These are phyloP conservation scores for Cryptotis parvus DNA, from an alignment of 2,113 vertebrate species.

Conservation along the genomic window DNA sequence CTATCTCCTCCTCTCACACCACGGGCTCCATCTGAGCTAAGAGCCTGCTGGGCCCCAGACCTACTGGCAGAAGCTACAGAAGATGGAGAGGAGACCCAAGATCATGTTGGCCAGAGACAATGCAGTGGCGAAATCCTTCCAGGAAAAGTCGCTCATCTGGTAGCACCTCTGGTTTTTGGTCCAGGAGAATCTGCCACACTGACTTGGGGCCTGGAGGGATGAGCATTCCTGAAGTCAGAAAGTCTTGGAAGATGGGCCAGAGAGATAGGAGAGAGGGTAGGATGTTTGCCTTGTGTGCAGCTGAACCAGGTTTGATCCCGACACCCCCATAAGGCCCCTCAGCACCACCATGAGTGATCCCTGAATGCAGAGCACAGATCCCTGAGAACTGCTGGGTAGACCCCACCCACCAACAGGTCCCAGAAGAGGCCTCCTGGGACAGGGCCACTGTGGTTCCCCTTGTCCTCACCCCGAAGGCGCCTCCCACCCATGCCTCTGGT, in stretches of 20 bases:
- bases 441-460: not conserved
- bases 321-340: too few relatives aligned
- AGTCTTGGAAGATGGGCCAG: not conserved
- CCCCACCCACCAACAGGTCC: not conserved
- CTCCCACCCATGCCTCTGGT: not conserved
- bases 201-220: conserved; percentile 85
- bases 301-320: too few relatives aligned
- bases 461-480: not conserved
- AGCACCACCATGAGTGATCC: too few relatives aligned
- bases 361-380: too few relatives aligned
- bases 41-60: conserved; percentile 61
- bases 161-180: conserved; percentile 76
- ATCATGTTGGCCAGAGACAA: conserved; percentile 94
- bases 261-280: too few relatives aligned
- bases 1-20: not conserved
- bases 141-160: conserved; percentile 90
- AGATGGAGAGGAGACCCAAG: conserved; percentile 93
- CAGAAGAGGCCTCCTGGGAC: not conserved
- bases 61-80: conserved; percentile 93
- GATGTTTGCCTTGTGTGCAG: too few relatives aligned
- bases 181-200: conserved; percentile 87
- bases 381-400: too few relatives aligned
- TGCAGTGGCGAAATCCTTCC: conserved; percentile 92
- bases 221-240: conserved; percentile 18
- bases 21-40: not conserved